Evolutionary conservation across 2,888 invertebrate genomes (phyloP).

Genomic region (Cryptocephalus primarius): DNA sequence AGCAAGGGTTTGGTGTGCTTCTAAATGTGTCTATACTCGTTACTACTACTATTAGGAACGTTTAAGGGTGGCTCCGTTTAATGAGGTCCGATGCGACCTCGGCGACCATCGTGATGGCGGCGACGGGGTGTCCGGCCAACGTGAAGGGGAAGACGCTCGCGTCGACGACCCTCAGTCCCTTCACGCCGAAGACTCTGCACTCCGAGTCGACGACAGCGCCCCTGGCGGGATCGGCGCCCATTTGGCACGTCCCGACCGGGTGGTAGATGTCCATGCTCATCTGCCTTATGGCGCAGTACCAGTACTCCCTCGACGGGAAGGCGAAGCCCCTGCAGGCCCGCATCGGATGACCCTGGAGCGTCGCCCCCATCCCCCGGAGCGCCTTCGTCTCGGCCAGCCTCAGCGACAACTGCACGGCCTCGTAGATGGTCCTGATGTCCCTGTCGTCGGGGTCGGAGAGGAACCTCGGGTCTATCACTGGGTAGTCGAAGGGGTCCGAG

Average conservation of each 20-base stretch:
- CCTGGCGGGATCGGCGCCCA: conserved; percentile 51
- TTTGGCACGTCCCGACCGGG: conserved; percentile 22
- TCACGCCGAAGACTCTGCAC: conserved; percentile 47
- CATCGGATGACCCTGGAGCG: conserved; percentile 22
- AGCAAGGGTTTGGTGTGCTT: too few species aligned
- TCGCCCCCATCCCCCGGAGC: conserved; percentile 41
- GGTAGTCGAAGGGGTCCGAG: conserved; percentile 13
- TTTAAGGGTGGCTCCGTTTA: conserved; percentile 4
- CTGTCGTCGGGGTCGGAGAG: conserved; percentile 39
- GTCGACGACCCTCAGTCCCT: conserved; percentile 50
- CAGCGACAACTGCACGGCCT: conserved; percentile 37
- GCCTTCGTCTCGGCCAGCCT: conserved; percentile 39
- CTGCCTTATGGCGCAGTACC: conserved; percentile 13
- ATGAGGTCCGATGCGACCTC: conserved; percentile 50
- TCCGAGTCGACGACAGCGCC: conserved; percentile 51
- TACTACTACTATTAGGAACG: too few species aligned
- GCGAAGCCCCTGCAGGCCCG: conserved; percentile 7
- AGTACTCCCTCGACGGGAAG: conserved; percentile 8
- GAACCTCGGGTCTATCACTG: conserved; percentile 58
- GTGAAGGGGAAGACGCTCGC: conserved; percentile 53
- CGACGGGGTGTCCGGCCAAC: conserved; percentile 54
- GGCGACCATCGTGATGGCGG: conserved; percentile 56
- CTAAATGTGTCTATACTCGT: too few species aligned
- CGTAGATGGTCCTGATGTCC: conserved; percentile 43
- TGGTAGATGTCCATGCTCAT: conserved; percentile 3